A percentile compares a stretch with the other conserved stretches of the same genome.
These are phyloP conservation scores for Brachypalpus laphriformis DNA, from an alignment of 2,888 invertebrate species.

Conservation along the genomic window DNA sequence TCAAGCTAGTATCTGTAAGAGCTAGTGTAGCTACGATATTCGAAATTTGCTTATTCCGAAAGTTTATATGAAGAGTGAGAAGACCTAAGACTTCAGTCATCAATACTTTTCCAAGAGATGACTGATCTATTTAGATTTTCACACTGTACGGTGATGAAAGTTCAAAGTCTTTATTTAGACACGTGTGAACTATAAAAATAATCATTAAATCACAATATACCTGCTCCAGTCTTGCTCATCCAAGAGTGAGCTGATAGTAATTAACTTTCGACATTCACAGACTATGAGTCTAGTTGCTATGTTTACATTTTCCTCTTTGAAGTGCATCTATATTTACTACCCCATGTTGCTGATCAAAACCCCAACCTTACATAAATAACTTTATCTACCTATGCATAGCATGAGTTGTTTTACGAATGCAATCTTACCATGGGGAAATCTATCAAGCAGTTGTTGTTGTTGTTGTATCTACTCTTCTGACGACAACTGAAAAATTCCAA, in stretches of 20 bases:
- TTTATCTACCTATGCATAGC: conserved; percentile 15
- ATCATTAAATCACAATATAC: too few relatives aligned
- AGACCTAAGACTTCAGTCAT: too few relatives aligned
- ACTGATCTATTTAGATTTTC: too few relatives aligned
- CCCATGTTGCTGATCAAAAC: not conserved
- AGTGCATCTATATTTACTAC: conserved; percentile 8
- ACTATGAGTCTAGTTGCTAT: not conserved
- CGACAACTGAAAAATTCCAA: conserved; percentile 62
- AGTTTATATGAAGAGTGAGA: too few relatives aligned
- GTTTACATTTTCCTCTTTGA: not conserved
- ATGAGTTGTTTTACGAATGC: not conserved
- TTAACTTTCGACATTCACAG: conserved; percentile 4
- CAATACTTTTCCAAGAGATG: too few relatives aligned
- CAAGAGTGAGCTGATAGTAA: not conserved
- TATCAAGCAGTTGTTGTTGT: conserved; percentile 26
- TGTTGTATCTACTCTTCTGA: conserved; percentile 1
- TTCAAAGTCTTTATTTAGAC: too few relatives aligned
- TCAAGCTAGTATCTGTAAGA: too few relatives aligned
- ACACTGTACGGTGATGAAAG: too few relatives aligned
- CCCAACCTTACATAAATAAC: conserved; percentile 35
- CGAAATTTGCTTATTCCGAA: too few relatives aligned
- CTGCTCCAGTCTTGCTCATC: too few relatives aligned
- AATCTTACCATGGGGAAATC: conserved; percentile 1
- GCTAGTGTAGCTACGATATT: too few relatives aligned
- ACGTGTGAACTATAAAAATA: too few relatives aligned